A percentile compares a stretch with the other conserved stretches of the same genome.
These are phyloP conservation scores for Poeciliopsis occidentalis DNA, from an alignment of 2,113 vertebrate genomes.

Conservation along the genomic window DNA sequence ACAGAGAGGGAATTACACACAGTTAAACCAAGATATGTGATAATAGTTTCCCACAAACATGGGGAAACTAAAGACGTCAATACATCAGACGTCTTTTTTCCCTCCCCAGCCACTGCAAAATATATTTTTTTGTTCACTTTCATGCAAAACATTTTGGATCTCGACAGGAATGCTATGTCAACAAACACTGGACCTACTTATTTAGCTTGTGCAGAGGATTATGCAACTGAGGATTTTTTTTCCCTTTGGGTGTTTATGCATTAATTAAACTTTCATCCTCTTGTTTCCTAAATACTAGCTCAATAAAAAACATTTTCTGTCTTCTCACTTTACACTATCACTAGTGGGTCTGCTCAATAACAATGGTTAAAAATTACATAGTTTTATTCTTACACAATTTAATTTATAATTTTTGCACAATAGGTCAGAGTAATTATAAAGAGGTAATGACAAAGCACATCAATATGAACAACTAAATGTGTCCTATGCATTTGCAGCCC, in stretches of 20 bases:
- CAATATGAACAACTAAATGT: too few species aligned
- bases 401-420: too few species aligned
- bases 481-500: neutral
- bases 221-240: neutral
- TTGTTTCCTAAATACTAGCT: neutral
- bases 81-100: neutral
- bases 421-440: too few species aligned
- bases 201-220: neutral
- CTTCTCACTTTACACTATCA: neutral
- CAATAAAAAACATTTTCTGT: neutral
- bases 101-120: too few species aligned
- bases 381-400: too few species aligned
- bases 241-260: neutral
- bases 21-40: neutral
- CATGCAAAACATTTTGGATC: neutral
- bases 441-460: too few species aligned
- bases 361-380: neutral
- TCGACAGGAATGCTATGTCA: neutral
- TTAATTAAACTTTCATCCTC: neutral
- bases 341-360: neutral
- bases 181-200: neutral
- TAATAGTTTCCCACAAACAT: conserved; percentile 8
- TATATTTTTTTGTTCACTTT: too few species aligned
- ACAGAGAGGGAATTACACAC: neutral
- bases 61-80: neutral